These are phyloP conservation scores for Mastomys coucha DNA, from an alignment of 2,113 vertebrate species.

Conservation along the genomic window DNA sequence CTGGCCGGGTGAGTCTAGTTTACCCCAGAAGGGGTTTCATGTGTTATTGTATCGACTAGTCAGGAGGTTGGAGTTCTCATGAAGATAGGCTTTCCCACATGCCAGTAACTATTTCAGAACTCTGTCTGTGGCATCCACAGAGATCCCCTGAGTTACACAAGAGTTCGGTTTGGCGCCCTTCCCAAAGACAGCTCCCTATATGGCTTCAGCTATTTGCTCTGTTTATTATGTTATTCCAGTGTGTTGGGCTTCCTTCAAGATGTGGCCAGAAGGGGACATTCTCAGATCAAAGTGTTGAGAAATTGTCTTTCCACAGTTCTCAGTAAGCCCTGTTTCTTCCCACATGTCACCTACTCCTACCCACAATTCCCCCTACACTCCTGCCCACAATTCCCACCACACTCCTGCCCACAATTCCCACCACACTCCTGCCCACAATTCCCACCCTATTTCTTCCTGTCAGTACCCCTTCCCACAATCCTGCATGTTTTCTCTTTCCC, in stretches of 20 bases:
- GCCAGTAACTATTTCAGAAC: slow-evolving; percentile 1
- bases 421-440: too few relatives aligned
- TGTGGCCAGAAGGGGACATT: slow-evolving; percentile 47
- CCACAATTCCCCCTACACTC: not conserved
- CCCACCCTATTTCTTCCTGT: too few relatives aligned
- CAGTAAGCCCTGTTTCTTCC: slow-evolving; percentile 9
- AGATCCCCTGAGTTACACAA: not conserved
- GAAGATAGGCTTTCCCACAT: slow-evolving; percentile 1
- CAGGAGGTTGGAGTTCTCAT: not conserved
- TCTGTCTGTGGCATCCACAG: not conserved
- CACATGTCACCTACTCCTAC: not conserved
- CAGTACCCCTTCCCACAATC: not conserved
- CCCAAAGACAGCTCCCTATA: not conserved
- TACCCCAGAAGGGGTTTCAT: not conserved
- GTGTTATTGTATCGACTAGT: not conserved
- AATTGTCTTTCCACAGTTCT: slow-evolving; percentile 22
- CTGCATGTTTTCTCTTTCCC: too few relatives aligned
- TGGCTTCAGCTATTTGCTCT: not conserved
- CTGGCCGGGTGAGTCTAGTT: not conserved
- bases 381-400: not conserved
- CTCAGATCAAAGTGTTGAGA: slow-evolving; percentile 31
- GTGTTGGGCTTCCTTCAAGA: slow-evolving; percentile 11
- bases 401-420: not conserved
- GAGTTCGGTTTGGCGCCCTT: not conserved
- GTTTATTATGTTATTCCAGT: not conserved